Evolutionary conservation across 2,113 vertebrate genomes (phyloP), one percentile per base, ranked within the genome.

Genomic region (Trematomus loennbergii): DNA sequence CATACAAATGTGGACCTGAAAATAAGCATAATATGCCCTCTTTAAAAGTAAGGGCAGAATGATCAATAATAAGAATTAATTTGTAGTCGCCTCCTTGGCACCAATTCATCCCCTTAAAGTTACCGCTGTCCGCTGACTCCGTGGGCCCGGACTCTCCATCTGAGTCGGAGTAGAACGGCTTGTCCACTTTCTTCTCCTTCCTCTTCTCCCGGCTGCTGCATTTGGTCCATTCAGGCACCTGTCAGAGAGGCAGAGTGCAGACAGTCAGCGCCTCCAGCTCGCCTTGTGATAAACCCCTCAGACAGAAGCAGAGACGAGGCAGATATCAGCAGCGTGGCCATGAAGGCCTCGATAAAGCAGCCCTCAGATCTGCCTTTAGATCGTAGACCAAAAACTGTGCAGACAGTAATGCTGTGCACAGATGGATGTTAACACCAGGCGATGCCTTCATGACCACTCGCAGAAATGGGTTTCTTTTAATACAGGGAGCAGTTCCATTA

Each of bases 181-280:
- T 99, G 75, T 99, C 98, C 81, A 95, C 96, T 66, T 98, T 99
- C 84, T 98, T 99, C 89, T 99, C 98, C 94, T 99, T 99, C 80
- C 97, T 95, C 93, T 99, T 98, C 89, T 99, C 98, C 0, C 97
- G 95, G 84, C 95, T 97, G 81, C 97, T 98, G 92, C 97, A 98
- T 81, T 99, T 99, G 88, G 97, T 99, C 98, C 98, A 99, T 59
- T 99, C 98, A 0, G 98, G 98, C 89, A 99, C 97, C 98, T 99
- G 94, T 0, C 82, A 18, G 68, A 72, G 18, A 72, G 54, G 83
- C 0, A 2, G 33, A 36, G 29, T 18, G 79, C 15, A 85, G 20
- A 63, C 36, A 48, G 65, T 79, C 5, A 84, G 75, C 5, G 29
- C 29, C 29, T 11, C 72, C 48, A 82, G 36, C 20, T 36, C 1